Evolutionary conservation across 2,888 invertebrate genomes (phyloP).

Genomic region (Smittia aterrima): DNA sequence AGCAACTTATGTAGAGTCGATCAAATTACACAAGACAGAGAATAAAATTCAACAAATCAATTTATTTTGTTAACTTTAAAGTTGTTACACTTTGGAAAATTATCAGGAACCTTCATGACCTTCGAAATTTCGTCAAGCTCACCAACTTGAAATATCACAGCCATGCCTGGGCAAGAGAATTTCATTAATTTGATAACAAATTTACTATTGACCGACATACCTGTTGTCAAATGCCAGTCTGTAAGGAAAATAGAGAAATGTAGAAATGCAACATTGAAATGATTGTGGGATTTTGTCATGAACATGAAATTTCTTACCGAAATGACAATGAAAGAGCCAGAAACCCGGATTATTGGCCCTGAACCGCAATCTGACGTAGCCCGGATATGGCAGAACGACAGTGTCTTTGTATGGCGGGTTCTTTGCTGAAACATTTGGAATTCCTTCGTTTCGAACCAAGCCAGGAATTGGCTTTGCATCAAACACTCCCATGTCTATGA

Average conservation of each 20-base stretch:
- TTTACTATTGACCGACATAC: background rate
- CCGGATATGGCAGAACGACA: slow-evolving; percentile 49
- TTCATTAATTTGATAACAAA: background rate
- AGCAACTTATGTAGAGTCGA: no score
- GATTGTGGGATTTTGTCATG: no score
- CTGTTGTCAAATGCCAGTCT: slow-evolving; percentile 10
- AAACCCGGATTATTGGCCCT: slow-evolving; percentile 48
- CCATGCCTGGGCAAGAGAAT: slow-evolving; percentile 45
- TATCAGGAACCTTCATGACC: slow-evolving; percentile 46
- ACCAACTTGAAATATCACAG: slow-evolving; percentile 51
- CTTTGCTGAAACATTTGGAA: background rate
- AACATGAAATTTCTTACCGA: slow-evolving; percentile 47
- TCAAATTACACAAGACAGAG: no score
- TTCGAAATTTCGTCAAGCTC: slow-evolving; percentile 62
- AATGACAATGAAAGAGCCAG: slow-evolving; percentile 48
- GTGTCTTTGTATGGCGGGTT: slow-evolving; percentile 49
- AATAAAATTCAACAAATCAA: background rate
- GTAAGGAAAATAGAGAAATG: no score
- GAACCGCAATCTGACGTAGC: slow-evolving; percentile 49
- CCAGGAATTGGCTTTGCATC: slow-evolving; percentile 26
- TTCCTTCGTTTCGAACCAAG: slow-evolving; percentile 5
- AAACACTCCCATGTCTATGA: slow-evolving; percentile 32
- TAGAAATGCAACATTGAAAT: no score
- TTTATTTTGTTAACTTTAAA: background rate
- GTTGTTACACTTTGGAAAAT: slow-evolving; percentile 26